phyloP scores from a whole-genome alignment of 2,888 invertebrate species.

The Litoditis marina region DNA sequence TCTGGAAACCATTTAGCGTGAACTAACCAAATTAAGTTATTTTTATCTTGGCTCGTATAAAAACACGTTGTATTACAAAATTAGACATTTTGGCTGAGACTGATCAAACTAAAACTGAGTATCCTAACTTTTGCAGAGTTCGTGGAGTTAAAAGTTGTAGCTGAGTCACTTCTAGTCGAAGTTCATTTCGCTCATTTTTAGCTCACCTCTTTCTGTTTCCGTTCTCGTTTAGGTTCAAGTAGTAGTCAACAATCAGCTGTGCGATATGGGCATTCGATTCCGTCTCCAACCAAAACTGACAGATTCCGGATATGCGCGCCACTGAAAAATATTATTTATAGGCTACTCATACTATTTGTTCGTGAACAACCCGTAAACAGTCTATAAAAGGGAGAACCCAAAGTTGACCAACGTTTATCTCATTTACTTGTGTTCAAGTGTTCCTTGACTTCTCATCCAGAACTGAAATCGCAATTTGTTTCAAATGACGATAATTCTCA shows the following conservation, averaged over 20 bases:
- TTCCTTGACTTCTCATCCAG: too few relatives aligned
- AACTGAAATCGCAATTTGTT: too few relatives aligned
- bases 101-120: neutral
- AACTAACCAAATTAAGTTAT: too few relatives aligned
- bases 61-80: neutral
- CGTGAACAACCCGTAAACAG: too few relatives aligned
- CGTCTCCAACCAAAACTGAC: constrained; percentile 21
- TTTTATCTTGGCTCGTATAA: too few relatives aligned
- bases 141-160: too few relatives aligned
- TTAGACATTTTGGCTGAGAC: neutral
- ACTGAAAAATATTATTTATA: constrained; percentile 13
- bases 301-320: constrained; percentile 17
- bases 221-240: constrained; percentile 7
- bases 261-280: constrained; percentile 6
- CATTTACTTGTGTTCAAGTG: too few relatives aligned
- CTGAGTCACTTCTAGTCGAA: too few relatives aligned
- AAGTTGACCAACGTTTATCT: too few relatives aligned
- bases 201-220: neutral
- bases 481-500: too few relatives aligned
- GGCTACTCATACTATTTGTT: neutral
- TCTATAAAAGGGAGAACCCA: too few relatives aligned
- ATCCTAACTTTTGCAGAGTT: neutral
- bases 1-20: too few relatives aligned
- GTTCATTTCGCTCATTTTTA: neutral
- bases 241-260: constrained; percentile 13